Evolutionary conservation across 1,140 invertebrate genomes (phyloP).

Genomic region (Euura lappo): DNA sequence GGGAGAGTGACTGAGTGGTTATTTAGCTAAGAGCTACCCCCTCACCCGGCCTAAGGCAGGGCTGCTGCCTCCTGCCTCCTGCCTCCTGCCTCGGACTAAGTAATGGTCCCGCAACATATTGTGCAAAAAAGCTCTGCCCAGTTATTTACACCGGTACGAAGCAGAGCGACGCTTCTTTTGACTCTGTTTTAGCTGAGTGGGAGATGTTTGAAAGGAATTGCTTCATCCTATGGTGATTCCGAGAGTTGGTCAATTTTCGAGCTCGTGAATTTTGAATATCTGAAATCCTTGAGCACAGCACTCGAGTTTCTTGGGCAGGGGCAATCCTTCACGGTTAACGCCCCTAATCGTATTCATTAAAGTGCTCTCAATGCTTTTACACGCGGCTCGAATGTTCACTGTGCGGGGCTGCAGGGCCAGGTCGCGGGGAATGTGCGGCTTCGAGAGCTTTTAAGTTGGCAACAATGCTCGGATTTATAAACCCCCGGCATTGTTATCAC

Average conservation of each 20-base stretch:
- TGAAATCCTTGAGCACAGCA: too few species aligned
- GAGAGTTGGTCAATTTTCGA: too few species aligned
- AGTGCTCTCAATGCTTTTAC: constrained; percentile 57
- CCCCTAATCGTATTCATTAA: constrained; percentile 59
- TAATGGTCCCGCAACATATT: constrained; percentile 54
- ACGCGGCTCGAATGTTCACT: constrained; percentile 23
- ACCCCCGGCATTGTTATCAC: constrained; percentile 51
- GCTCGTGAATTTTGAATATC: too few species aligned
- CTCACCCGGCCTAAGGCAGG: constrained; percentile 8
- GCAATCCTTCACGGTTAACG: constrained; percentile 53
- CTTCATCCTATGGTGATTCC: too few species aligned
- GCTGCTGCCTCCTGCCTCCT: background rate
- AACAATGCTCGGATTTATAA: constrained; percentile 55
- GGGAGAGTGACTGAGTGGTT: constrained; percentile 62
- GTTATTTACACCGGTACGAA: constrained; percentile 40
- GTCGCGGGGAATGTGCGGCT: background rate
- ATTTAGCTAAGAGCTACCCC: constrained; percentile 61
- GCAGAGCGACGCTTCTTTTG: background rate
- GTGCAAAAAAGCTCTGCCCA: constrained; percentile 47
- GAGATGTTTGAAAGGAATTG: too few species aligned
- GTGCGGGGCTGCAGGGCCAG: constrained; percentile 10
- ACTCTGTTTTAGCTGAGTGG: background rate
- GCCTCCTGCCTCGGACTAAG: constrained; percentile 29
- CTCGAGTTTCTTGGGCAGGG: constrained; percentile 28
- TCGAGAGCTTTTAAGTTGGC: constrained; percentile 51